phyloP scores from a whole-genome alignment of 2,888 invertebrate genomes.

The Hydropsyche betteni region DNA sequence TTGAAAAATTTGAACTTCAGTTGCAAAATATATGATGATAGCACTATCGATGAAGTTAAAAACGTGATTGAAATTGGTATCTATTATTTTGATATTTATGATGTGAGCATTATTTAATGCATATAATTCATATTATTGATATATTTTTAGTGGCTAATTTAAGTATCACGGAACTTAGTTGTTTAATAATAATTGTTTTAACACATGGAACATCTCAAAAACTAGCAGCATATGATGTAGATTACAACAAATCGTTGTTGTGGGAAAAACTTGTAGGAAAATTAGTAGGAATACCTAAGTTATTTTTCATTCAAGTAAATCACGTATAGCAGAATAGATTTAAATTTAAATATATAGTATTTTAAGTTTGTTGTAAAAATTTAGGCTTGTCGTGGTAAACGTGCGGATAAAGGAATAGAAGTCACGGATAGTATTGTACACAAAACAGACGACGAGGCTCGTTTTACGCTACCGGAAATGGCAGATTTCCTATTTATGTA shows the following conservation, averaged over 20 bases:
- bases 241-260: constrained; percentile 68
- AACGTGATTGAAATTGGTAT: constrained; percentile 1
- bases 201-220: constrained; percentile 70
- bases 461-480: constrained; percentile 63
- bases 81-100: too few species aligned
- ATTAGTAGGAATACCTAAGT: constrained; percentile 75
- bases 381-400: constrained; percentile 66
- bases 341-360: too few species aligned
- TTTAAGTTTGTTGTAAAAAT: background rate
- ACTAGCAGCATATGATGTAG: constrained; percentile 68
- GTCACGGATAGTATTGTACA: constrained; percentile 47
- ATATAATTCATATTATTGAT: too few species aligned
- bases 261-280: constrained; percentile 68
- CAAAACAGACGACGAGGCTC: background rate
- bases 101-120: too few species aligned
- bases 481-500: constrained; percentile 78
- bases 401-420: constrained; percentile 66
- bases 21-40: background rate
- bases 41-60: background rate
- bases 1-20: constrained; percentile 25
- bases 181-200: constrained; percentile 70
- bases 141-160: constrained; percentile 57
- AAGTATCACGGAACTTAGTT: constrained; percentile 66
- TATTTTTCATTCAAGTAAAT: constrained; percentile 74
- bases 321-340: too few species aligned